A percentile compares a stretch with the other conserved stretches of the same genome.
These are phyloP conservation scores for Gadus chalcogrammus DNA, from an alignment of 2,113 vertebrate genomes.

Conservation along the genomic window DNA sequence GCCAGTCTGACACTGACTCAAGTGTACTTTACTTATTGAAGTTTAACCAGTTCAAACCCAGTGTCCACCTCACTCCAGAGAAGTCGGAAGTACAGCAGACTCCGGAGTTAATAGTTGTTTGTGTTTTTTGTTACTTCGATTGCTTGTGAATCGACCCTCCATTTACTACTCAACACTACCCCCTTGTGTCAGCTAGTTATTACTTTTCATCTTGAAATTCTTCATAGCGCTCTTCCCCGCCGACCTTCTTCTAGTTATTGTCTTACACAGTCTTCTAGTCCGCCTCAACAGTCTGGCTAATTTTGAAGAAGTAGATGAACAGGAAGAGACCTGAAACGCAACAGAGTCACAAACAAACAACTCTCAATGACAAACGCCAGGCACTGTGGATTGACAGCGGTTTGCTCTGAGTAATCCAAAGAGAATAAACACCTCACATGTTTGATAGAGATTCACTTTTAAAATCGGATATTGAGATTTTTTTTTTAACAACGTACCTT, in stretches of 20 bases:
- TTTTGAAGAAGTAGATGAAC: slow-evolving; percentile 56
- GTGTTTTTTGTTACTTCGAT: background rate
- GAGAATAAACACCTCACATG: no score
- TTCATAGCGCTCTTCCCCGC: slow-evolving; percentile 1
- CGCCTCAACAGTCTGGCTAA: slow-evolving; percentile 7
- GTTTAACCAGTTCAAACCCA: background rate
- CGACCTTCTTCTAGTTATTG: background rate
- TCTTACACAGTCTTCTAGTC: background rate
- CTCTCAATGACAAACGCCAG: no score
- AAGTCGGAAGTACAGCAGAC: background rate
- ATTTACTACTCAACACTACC: slow-evolving; percentile 50
- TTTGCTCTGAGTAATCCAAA: no score
- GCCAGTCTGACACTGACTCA: no score
- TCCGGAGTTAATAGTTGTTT: no score
- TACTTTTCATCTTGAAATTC: background rate
- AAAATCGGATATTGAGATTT: no score
- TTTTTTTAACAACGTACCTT: slow-evolving; percentile 40
- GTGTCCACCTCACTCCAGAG: background rate
- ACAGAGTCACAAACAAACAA: no score
- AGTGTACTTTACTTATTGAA: no score
- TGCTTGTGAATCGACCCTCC: background rate
- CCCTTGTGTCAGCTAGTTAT: slow-evolving; percentile 41
- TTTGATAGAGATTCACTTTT: no score
- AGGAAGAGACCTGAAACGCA: slow-evolving; percentile 51
- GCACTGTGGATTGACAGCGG: no score